Base-by-base conservation (phyloP, 2,113 vertebrate genomes). In the Chaetorhynchus papuensis region DNA sequence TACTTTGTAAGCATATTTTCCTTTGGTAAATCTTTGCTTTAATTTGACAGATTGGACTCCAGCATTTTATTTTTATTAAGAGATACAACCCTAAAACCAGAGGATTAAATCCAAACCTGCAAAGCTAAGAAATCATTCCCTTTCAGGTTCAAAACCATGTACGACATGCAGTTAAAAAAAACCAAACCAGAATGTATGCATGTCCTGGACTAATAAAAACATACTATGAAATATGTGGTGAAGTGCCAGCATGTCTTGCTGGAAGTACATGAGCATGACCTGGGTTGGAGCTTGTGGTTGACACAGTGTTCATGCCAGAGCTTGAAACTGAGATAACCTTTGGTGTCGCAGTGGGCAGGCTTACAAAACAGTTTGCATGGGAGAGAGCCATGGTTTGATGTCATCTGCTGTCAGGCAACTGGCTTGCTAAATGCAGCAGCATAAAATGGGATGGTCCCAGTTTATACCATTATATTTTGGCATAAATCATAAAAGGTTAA, bases 1-100 rank as follows among this genome's bases (percentile, higher is more conserved):
- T 92, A 95, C 95, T 96, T 88, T 94, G 13, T 74, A 84, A 90
- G 85, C 86, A 75, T 91, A 83, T 96, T 95, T 96, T 92, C 83
- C 64, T 96, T 92, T 63, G 56, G 83, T 95, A 97, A 96, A 89
- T 93, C 77, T 95, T 93, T 69, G 82, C 89, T 90, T 88, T 90
- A 84, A 84, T 83, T 89, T 93, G 89, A 86, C 85, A 93, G 82
- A 44, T 57, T 82, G 60, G 26, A 87, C 39, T 64, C 27, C 37
- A 41, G 80, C 50, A 72, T 90, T 93, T 94, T 94, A 57, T 75
- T 94, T 89, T 88, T 8, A 60, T 89, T 76, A 85, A 39, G 56
- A 93, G 89, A 90, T 74, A 64, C 2, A 2, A 65, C 45, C 57
- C 35, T 57, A 90, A 93, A 95, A 59, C 49, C 45, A 77, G 57